Evolutionary conservation across 2,113 vertebrate species (phyloP).

Genomic region (Rhynchomys soricoides): DNA sequence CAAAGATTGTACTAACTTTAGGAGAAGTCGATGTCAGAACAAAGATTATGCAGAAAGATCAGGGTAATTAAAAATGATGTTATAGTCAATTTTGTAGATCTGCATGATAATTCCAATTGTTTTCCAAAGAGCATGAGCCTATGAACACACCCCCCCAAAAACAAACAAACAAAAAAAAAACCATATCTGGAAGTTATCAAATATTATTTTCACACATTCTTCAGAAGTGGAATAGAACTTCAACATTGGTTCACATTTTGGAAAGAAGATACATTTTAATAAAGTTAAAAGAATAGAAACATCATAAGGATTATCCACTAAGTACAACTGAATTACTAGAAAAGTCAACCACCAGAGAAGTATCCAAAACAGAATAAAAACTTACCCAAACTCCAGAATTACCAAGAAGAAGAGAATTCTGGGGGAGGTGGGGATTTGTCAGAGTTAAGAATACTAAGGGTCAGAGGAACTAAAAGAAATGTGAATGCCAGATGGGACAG

Average conservation of each 20-base stretch:
- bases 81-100: neutral
- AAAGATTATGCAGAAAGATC: neutral
- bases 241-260: neutral
- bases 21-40: neutral
- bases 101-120: neutral
- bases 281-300: neutral
- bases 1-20: neutral
- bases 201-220: neutral
- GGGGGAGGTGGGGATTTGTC: neutral
- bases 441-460: neutral
- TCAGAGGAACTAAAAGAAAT: neutral
- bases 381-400: neutral
- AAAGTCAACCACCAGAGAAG: neutral
- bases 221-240: neutral
- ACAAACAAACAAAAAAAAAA: too few relatives aligned
- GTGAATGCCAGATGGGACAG: neutral
- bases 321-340: neutral
- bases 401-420: neutral
- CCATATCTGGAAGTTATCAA: neutral
- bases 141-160: neutral
- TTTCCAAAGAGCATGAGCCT: neutral
- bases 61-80: neutral
- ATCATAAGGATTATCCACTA: neutral
- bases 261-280: neutral
- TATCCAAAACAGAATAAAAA: neutral